Evolutionary conservation across 2,888 invertebrate genomes (phyloP), one percentile per base, ranked within the genome.

Genomic region (Clepsis dumicolana): DNA sequence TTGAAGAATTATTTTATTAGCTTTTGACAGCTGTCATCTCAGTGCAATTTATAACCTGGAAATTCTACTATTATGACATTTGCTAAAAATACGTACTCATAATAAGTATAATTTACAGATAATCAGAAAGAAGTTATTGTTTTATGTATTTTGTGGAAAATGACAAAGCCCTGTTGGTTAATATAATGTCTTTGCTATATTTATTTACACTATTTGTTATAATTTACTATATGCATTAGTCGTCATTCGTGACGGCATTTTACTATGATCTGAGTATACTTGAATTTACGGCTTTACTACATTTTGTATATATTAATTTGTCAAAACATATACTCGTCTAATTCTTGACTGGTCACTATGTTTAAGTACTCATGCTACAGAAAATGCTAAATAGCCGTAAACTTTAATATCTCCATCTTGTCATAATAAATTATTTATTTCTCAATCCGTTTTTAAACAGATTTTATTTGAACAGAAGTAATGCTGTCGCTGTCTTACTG

Each of bases 401-500:
- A 27, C 41, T 41, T 1, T n/a, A 25, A 24, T 25, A 41, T 16
- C 8, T 21, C 21, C 2, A 59, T 25, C 16, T 4, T 14, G 35
- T 56, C 56, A 56, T 59, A 25, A 41, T 25, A 59, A 41, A 41
- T 41, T 41, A 59, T 59, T 59, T 41, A 41, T 59, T 59, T 41
- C 4, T 25, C 38, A 35, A 41, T n/a, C 1, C 10, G 10, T 56
- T 54, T 35, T 8, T 32, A n/a, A n/a, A n/a, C n/a, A n/a, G n/a
- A n/a, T n/a, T n/a, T n/a, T n/a, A n/a, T n/a, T n/a, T n/a, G n/a
- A n/a, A n/a, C n/a, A n/a, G n/a, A n/a, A n/a, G n/a, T n/a, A n/a
- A n/a, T n/a, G n/a, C n/a, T n/a, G 57, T 57, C 35, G 14, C 14
- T 57, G 21, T 57, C 24, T 38, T 38, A 24, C 24, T 35, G n/a